Percentiles rank a stretch among this genome's conserved stretches.
phyloP scores from a whole-genome alignment of 2,797 vertebrate genomes.

The Clamator glandarius region DNA sequence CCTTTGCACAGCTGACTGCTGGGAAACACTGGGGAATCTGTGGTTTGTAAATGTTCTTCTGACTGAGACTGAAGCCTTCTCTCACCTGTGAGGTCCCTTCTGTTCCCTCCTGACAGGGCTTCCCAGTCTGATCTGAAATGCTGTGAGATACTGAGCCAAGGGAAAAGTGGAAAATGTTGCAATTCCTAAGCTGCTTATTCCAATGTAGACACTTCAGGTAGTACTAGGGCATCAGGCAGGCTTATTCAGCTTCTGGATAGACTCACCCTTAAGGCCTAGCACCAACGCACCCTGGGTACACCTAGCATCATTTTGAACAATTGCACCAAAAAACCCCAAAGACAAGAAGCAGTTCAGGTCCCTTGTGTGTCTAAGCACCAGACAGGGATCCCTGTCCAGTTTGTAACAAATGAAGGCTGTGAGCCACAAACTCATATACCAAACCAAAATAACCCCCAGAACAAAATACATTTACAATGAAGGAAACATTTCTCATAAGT shows the following conservation, averaged over 20 bases:
- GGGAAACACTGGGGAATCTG: background rate
- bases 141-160: background rate
- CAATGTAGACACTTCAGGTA: background rate
- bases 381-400: background rate
- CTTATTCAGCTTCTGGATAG: constrained; percentile 49
- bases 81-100: background rate
- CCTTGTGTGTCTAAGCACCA: background rate
- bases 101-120: background rate
- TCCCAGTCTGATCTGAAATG: background rate
- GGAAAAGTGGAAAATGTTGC: constrained; percentile 18
- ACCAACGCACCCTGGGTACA: constrained; percentile 22
- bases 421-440: background rate
- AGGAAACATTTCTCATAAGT: constrained; percentile 16
- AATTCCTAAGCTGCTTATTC: background rate
- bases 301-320: background rate
- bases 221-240: constrained; percentile 18
- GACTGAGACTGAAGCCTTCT: background rate
- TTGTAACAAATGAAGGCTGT: background rate
- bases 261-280: constrained; percentile 12
- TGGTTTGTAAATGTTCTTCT: background rate
- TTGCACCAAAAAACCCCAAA: constrained; percentile 14
- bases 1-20: background rate
- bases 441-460: background rate
- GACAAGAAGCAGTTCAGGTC: background rate
- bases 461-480: background rate